Base-by-base conservation (phyloP, 2,888 invertebrate species). In the Nomada hirtipes region DNA sequence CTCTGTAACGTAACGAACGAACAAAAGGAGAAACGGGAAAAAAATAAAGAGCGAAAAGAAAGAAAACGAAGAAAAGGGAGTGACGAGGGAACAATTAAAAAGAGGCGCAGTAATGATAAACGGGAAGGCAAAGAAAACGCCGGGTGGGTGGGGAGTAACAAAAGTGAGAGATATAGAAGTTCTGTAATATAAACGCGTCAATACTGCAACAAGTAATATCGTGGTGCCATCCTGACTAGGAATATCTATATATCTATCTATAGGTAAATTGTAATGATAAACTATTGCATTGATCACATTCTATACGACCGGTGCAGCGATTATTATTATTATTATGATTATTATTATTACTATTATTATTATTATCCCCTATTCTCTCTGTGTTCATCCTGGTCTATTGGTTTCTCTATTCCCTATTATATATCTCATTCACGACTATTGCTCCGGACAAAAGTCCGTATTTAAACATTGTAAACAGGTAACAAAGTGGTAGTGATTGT, bases 131-230 rank as follows among this genome's bases (percentile, higher is more conserved):
- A 36, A 50, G 70, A 74, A 77, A 79, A 81, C 83, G 59, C 15
- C 44, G 44, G 87, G 86, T 89, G 87, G 74, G 84, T 81, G 74
- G n/a, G 81, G 78, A 85, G 84, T 52, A 59, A 63, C 64, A 75
- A 78, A 71, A 26, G 65, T 44, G 72, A 63, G 75, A 72, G 76
- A 79, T 79, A 84, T 20, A 60, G 29, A 83, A 85, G 85, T 86
- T 36, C 84, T 88, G 89, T 89, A 67, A 64, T 47, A 88, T 89
- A 90, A 91, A 91, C 90, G 86, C 90, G 91, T 91, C 61, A 92
- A 92, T 93, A 93, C 93, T 93, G 93, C 91, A 92, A 93, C 93
- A 92, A 93, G 92, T 92, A 92, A 93, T 92, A 93, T 92, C 92
- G 91, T 89, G 90, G 90, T 91, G 90, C 90, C 89, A 91, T 90